Percentiles rank a stretch among this genome's conserved stretches.
phyloP scores from a whole-genome alignment of 2,888 invertebrate species.

The Bedellia somnulentella region DNA sequence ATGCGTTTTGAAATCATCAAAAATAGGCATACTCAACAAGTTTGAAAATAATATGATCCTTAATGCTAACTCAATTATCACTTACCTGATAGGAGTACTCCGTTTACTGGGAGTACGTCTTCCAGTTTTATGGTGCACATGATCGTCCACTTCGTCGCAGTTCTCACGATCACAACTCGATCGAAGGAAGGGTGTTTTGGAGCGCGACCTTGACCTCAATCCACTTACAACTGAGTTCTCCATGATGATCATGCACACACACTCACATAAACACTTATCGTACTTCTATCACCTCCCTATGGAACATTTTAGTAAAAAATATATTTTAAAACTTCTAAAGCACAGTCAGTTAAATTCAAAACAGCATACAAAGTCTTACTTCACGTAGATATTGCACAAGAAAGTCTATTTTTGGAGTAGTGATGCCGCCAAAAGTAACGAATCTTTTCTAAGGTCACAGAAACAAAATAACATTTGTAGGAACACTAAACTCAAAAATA shows the following conservation, averaged over 20 bases:
- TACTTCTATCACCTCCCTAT: neutral
- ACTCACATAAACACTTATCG: too few relatives aligned
- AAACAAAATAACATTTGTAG: too few relatives aligned
- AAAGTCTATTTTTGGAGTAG: constrained; percentile 52
- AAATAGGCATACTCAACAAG: too few relatives aligned
- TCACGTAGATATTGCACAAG: constrained; percentile 51
- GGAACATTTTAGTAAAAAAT: constrained; percentile 4
- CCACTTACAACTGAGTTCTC: constrained; percentile 48
- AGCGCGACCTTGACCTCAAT: constrained; percentile 70
- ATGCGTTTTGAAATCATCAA: too few relatives aligned
- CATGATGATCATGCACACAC: too few relatives aligned
- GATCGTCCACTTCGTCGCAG: constrained; percentile 54
- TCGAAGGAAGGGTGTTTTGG: constrained; percentile 67
- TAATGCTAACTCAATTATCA: too few relatives aligned
- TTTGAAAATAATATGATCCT: too few relatives aligned
- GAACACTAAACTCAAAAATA: too few relatives aligned
- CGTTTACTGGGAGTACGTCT: constrained; percentile 48
- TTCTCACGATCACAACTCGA: constrained; percentile 62
- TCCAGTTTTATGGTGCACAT: constrained; percentile 48
- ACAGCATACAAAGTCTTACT: too few relatives aligned
- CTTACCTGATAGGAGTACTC: constrained; percentile 56
- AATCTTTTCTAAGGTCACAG: too few relatives aligned
- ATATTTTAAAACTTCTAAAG: too few relatives aligned
- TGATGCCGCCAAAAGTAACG: constrained; percentile 54
- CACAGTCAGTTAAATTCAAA: too few relatives aligned